Conservation (phyloP, 2,888 invertebrate genomes). For the Ommatoiulus sabulosus region DNA sequence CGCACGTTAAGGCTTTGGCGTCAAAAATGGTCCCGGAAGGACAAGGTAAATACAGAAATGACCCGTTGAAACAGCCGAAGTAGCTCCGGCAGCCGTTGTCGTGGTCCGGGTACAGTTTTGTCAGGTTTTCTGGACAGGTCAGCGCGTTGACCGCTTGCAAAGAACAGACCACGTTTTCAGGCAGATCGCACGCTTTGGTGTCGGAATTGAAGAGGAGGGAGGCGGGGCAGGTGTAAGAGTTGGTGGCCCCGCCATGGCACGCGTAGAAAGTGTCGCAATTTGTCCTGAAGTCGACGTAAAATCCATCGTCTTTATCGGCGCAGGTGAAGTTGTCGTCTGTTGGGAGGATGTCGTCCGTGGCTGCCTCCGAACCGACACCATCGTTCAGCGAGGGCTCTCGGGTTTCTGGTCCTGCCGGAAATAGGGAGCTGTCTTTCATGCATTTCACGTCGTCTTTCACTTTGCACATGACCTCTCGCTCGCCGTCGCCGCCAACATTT, state of each 20-base stretch:
- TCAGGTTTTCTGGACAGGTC: slow-evolving; percentile 58
- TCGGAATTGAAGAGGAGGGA: slow-evolving; percentile 61
- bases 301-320: slow-evolving; percentile 60
- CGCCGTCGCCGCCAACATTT: not conserved
- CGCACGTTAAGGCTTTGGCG: slow-evolving; percentile 58
- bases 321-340: slow-evolving; percentile 55
- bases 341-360: not conserved
- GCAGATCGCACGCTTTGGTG: slow-evolving; percentile 61
- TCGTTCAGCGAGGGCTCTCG: not conserved
- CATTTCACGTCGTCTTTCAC: slow-evolving; percentile 32
- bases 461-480: slow-evolving; percentile 51
- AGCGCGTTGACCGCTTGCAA: slow-evolving; percentile 56
- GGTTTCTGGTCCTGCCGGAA: not conserved
- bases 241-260: slow-evolving; percentile 60
- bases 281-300: slow-evolving; percentile 61
- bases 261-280: slow-evolving; percentile 61
- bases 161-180: slow-evolving; percentile 61
- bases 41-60: slow-evolving; percentile 54
- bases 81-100: slow-evolving; percentile 59
- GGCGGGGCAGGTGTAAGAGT: slow-evolving; percentile 61
- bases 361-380: not conserved
- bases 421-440: slow-evolving; percentile 35
- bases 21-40: slow-evolving; percentile 60
- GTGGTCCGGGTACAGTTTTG: slow-evolving; percentile 59
- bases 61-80: slow-evolving; percentile 59